phyloP scores from a whole-genome alignment of 2,113 vertebrate species.

The Alligator sinensis region DNA sequence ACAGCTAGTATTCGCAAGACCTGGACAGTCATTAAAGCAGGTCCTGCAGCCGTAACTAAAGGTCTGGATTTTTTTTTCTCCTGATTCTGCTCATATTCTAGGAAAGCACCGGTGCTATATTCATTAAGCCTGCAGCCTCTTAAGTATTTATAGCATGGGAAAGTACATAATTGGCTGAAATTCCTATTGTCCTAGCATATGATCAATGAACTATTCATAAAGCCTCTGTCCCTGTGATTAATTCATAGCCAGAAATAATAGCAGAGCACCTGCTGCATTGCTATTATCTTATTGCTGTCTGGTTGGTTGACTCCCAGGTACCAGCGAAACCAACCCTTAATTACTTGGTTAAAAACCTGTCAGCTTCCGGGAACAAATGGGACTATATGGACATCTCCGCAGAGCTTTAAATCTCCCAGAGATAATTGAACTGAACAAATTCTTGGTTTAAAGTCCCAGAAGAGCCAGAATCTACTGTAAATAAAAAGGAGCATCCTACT shows the following conservation, averaged over 20 bases:
- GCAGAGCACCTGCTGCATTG: neutral
- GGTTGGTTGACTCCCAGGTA: constrained; percentile 51
- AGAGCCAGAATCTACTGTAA: neutral
- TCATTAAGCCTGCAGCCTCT: constrained; percentile 51
- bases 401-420: neutral
- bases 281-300: constrained; percentile 61
- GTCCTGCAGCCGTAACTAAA: constrained; percentile 29
- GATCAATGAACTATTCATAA: constrained; percentile 41
- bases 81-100: constrained; percentile 41
- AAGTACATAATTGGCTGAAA: constrained; percentile 36
- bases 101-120: neutral
- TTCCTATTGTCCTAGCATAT: constrained; percentile 43
- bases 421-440: constrained; percentile 16
- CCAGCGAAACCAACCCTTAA: constrained; percentile 37
- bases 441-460: neutral
- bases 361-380: neutral
- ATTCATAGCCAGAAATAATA: constrained; percentile 62
- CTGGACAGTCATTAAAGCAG: neutral
- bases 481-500: neutral
- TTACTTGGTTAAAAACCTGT: constrained; percentile 58
- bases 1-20: neutral
- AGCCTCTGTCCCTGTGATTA: constrained; percentile 24
- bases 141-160: constrained; percentile 38
- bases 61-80: neutral
- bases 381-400: neutral